Percentiles rank a stretch among this genome's conserved stretches.
phyloP scores from a whole-genome alignment of 2,888 invertebrate genomes.

The Caenorhabditis afra region DNA sequence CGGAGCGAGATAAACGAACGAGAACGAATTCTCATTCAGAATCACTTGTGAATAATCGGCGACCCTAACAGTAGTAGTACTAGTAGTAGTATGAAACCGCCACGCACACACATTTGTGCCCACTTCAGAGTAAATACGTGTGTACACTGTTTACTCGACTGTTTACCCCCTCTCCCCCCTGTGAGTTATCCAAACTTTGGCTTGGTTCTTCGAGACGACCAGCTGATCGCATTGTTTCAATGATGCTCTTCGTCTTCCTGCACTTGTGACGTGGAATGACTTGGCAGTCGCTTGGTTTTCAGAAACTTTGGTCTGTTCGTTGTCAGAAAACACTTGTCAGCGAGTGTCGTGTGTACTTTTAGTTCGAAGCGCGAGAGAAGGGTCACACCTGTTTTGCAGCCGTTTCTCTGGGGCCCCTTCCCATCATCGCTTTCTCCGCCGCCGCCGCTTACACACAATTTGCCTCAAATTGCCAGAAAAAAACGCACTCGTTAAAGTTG shows the following conservation, averaged over 20 bases:
- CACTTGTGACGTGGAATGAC: neutral
- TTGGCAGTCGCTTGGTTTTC: neutral
- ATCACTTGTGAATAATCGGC: too few species aligned
- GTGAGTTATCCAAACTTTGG: slow-evolving; percentile 13
- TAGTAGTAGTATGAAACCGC: too few species aligned
- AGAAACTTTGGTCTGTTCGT: neutral
- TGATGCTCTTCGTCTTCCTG: slow-evolving; percentile 1
- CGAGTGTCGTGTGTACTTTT: slow-evolving; percentile 3
- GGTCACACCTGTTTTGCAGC: slow-evolving; percentile 55
- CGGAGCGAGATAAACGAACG: too few species aligned
- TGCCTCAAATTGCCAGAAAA: neutral
- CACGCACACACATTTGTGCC: too few species aligned
- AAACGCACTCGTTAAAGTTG: too few species aligned
- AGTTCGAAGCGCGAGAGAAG: slow-evolving; percentile 15
- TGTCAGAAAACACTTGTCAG: neutral
- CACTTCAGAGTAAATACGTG: slow-evolving; percentile 5
- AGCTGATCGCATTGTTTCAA: slow-evolving; percentile 3
- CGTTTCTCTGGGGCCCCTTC: slow-evolving; percentile 18
- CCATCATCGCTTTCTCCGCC: slow-evolving; percentile 13
- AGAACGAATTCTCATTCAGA: too few species aligned
- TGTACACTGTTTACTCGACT: slow-evolving; percentile 20
- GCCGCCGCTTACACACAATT: slow-evolving; percentile 8
- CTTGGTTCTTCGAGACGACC: neutral
- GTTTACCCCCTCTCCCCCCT: slow-evolving; percentile 15
- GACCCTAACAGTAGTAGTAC: too few species aligned